Evolutionary conservation across 2,797 vertebrate genomes (phyloP).

Genomic region (Otus scops): DNA sequence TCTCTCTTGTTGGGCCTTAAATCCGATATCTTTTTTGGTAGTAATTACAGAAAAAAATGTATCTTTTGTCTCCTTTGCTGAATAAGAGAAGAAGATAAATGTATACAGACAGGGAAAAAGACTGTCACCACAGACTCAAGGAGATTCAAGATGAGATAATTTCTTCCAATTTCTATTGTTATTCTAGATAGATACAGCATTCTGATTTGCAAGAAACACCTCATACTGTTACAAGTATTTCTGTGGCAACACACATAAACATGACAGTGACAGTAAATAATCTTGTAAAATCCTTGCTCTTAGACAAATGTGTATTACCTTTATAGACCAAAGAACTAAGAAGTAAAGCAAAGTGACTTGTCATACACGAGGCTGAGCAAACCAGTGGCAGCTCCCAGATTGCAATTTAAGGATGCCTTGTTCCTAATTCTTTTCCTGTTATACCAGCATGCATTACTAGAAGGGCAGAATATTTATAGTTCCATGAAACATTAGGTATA

Average conservation of each 20-base stretch:
- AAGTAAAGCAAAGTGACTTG: background rate
- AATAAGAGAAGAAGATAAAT: background rate
- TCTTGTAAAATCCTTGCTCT: background rate
- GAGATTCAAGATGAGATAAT: background rate
- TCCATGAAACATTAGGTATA: background rate
- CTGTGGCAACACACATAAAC: background rate
- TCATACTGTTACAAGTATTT: background rate
- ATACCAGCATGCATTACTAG: background rate
- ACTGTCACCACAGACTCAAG: background rate
- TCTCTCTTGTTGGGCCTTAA: background rate
- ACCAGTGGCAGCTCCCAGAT: background rate
- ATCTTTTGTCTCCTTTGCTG: background rate
- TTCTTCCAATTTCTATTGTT: background rate
- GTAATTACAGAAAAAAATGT: background rate
- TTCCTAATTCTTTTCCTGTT: background rate
- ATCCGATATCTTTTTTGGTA: background rate
- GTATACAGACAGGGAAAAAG: background rate
- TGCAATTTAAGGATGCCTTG: background rate
- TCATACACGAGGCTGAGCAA: background rate
- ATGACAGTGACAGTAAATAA: background rate
- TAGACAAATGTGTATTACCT: background rate
- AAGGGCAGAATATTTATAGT: background rate
- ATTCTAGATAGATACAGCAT: background rate
- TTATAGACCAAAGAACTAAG: background rate
- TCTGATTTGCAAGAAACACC: background rate